Conservation (phyloP, 2,888 invertebrate genomes). For the Pachliopta kotzebuea region DNA sequence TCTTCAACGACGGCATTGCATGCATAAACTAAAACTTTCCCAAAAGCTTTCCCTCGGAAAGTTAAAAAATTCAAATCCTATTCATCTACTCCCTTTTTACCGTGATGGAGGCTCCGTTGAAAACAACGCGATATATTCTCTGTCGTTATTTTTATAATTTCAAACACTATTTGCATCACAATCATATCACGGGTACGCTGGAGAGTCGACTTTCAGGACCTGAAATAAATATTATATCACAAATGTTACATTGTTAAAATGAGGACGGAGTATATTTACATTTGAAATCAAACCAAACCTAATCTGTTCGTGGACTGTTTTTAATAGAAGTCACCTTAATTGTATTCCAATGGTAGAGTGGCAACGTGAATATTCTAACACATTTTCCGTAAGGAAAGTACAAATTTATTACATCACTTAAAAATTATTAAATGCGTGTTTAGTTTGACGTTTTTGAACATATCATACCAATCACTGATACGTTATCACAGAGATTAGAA, state of each 20-base stretch:
- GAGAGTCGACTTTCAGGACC: neutral
- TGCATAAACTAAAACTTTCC: conserved; percentile 15
- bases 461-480: conserved; percentile 13
- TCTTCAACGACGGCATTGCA: neutral
- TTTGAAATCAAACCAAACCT: neutral
- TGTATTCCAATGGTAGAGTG: too few species aligned
- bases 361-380: too few species aligned
- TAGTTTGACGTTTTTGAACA: conserved; percentile 9
- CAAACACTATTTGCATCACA: conserved; percentile 8
- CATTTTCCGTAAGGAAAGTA: neutral
- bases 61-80: conserved; percentile 17
- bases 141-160: conserved; percentile 8
- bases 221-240: neutral
- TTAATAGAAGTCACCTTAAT: too few species aligned
- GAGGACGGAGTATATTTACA: neutral
- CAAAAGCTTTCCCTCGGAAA: conserved; percentile 3
- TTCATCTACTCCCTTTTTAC: conserved; percentile 4
- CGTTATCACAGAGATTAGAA: conserved; percentile 15
- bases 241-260: neutral
- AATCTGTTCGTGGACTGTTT: neutral
- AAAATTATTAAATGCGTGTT: neutral
- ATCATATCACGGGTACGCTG: neutral
- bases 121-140: neutral
- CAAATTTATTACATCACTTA: neutral
- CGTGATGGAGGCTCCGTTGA: neutral